Evolutionary conservation across 1,140 invertebrate species (phyloP).

Genomic region (Zophobas morio): DNA sequence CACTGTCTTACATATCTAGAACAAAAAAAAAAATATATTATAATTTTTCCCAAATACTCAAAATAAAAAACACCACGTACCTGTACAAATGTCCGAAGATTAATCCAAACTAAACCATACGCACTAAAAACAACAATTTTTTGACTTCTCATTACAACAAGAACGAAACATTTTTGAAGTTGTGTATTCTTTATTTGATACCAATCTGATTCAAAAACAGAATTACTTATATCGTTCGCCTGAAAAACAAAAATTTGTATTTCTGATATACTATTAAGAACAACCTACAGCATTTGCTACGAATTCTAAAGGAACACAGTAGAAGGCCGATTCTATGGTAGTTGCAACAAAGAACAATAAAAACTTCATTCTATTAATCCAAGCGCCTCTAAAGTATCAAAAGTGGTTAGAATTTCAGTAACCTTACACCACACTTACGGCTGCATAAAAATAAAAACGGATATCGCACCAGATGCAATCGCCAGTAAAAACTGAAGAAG

Average conservation of each 20-base stretch:
- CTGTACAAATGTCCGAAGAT: neutral
- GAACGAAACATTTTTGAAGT: neutral
- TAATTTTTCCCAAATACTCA: no score
- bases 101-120: neutral
- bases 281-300: neutral
- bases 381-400: neutral
- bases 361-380: conserved; percentile 2
- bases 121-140: neutral
- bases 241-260: neutral
- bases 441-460: conserved; percentile 14
- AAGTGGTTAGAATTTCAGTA: neutral
- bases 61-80: neutral
- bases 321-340: neutral
- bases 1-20: conserved; percentile 5
- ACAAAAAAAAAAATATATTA: neutral
- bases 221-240: neutral
- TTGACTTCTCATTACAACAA: conserved; percentile 9
- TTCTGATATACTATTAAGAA: no score
- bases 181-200: neutral
- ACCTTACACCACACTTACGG: neutral
- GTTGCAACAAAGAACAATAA: neutral
- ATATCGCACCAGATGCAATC: neutral
- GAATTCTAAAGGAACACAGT: conserved; percentile 3
- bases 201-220: neutral
- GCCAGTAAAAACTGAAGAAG: neutral